These are phyloP conservation scores for Dendropsophus ebraccatus DNA, from an alignment of 2,113 vertebrate species.

Conservation along the genomic window DNA sequence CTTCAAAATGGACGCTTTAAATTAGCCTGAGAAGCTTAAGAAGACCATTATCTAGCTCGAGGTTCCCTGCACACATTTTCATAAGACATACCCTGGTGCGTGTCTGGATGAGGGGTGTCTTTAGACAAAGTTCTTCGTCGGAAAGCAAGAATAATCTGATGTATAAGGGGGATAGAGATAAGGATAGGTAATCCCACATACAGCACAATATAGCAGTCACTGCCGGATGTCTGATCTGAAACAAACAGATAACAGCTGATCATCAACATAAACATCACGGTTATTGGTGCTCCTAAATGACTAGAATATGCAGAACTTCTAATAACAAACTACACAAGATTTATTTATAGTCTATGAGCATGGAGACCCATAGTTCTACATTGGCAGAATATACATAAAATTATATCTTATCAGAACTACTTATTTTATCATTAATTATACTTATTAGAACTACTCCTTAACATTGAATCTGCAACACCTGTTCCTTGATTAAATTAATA, in stretches of 20 bases:
- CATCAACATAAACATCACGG: not conserved
- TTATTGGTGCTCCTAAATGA: not conserved
- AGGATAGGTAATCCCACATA: conserved; percentile 6
- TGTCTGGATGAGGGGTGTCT: not conserved
- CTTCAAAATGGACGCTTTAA: not conserved
- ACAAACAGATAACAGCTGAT: too few relatives aligned
- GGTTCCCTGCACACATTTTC: not conserved
- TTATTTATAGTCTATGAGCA: too few relatives aligned
- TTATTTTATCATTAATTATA: too few relatives aligned
- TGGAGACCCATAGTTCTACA: too few relatives aligned
- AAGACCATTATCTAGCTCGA: not conserved
- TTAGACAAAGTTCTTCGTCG: not conserved
- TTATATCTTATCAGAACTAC: too few relatives aligned
- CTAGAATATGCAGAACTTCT: too few relatives aligned
- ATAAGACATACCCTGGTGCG: not conserved
- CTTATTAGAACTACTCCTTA: too few relatives aligned
- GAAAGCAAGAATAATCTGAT: not conserved
- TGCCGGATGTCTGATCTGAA: not conserved
- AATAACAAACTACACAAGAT: too few relatives aligned
- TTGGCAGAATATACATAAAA: too few relatives aligned
- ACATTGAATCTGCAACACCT: too few relatives aligned
- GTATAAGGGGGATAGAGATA: not conserved
- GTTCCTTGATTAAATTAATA: too few relatives aligned
- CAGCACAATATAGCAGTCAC: not conserved
- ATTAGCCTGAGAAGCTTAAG: not conserved